phyloP scores from a whole-genome alignment of 2,113 vertebrate genomes.

The Recurvirostra avosetta region DNA sequence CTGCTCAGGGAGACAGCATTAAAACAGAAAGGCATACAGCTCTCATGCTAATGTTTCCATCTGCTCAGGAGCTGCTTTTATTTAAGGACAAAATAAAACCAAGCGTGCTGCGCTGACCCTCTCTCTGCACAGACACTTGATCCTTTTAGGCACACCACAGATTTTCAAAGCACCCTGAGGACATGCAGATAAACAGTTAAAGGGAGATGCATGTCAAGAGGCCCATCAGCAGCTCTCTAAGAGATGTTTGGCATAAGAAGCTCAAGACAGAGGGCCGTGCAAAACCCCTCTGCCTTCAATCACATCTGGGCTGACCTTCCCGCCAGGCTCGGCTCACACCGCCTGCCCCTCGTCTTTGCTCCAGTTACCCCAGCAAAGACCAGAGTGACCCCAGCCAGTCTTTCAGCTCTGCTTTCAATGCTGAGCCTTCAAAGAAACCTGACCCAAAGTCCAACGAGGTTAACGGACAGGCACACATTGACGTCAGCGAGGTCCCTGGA shows the following conservation, averaged over 20 bases:
- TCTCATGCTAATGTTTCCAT: not conserved
- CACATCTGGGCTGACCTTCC: not conserved
- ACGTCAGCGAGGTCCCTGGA: not conserved
- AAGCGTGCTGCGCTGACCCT: not conserved
- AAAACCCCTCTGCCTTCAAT: not conserved
- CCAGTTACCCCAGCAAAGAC: not conserved
- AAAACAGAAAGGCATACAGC: not conserved
- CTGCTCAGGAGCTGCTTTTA: slow-evolving; percentile 11
- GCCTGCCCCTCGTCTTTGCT: not conserved
- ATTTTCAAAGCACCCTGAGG: not conserved
- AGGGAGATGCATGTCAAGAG: not conserved
- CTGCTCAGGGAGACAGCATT: not conserved
- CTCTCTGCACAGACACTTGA: not conserved
- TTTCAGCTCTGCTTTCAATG: not conserved
- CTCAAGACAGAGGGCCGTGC: not conserved
- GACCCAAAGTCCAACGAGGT: not conserved
- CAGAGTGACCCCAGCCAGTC: not conserved
- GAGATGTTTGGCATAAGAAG: not conserved
- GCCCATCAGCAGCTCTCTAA: not conserved
- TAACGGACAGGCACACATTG: not conserved
- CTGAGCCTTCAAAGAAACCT: slow-evolving; percentile 1
- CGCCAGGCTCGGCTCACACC: not conserved
- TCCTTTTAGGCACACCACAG: not conserved
- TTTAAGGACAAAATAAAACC: slow-evolving; percentile 20
- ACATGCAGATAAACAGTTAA: not conserved